A percentile compares a stretch with the other conserved stretches of the same genome.
phyloP scores from a whole-genome alignment of 1,140 invertebrate species.

The Gryllus bimaculatus region DNA sequence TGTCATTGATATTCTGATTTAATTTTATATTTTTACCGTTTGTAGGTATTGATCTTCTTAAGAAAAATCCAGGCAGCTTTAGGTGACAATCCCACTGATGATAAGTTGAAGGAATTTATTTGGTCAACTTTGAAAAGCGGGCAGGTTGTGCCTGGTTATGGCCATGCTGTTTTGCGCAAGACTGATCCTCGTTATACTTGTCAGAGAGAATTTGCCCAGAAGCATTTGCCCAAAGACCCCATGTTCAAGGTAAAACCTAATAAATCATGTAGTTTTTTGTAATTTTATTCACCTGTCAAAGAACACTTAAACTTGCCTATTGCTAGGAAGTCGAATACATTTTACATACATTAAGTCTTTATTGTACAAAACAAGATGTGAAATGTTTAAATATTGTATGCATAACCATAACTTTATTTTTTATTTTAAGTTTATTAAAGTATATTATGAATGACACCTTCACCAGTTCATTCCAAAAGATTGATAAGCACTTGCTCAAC shows the following conservation, averaged over 20 bases:
- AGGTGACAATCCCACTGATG: slow-evolving; percentile 71
- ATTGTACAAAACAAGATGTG: neutral
- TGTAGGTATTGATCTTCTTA: slow-evolving; percentile 69
- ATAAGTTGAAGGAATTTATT: slow-evolving; percentile 85
- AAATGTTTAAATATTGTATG: too few species aligned
- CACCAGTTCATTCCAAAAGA: too few species aligned
- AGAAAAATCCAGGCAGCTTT: slow-evolving; percentile 71
- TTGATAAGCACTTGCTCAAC: too few species aligned
- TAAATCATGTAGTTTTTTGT: neutral
- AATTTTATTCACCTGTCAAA: too few species aligned
- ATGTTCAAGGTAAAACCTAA: slow-evolving; percentile 63
- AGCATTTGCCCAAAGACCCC: slow-evolving; percentile 86
- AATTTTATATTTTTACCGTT: slow-evolving; percentile 13
- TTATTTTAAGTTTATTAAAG: too few species aligned
- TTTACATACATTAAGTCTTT: neutral
- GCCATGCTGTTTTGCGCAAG: slow-evolving; percentile 92
- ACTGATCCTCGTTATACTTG: slow-evolving; percentile 89
- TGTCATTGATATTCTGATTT: too few species aligned
- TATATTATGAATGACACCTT: too few species aligned
- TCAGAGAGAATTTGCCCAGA: slow-evolving; percentile 89
- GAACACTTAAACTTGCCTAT: too few species aligned
- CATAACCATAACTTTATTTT: too few species aligned
- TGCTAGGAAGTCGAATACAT: too few species aligned
- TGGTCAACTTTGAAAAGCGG: slow-evolving; percentile 92
- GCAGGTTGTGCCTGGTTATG: slow-evolving; percentile 93